Evolutionary conservation across 2,888 invertebrate genomes (phyloP), one percentile per base, ranked within the genome.

Genomic region (Aphelenchoides bicaudatus): DNA sequence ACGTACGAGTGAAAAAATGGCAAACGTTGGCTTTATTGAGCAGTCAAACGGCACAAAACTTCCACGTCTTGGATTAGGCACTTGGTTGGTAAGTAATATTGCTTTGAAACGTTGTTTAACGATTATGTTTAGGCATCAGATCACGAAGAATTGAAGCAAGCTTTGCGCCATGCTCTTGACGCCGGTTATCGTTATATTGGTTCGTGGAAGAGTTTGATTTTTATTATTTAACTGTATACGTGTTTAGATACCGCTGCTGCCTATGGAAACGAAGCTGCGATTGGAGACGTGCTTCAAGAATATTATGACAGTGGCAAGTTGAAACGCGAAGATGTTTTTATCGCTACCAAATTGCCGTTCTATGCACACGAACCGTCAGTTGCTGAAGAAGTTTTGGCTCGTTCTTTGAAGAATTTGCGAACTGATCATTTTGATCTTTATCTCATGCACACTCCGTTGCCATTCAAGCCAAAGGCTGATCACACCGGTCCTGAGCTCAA

Each of bases 221-320:
- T n/a, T n/a, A 10, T 34, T 34, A 34, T 34, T 34, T 10, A 34
- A 34, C 10, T n/a, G 34, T n/a, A n/a, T n/a, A n/a, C n/a, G n/a
- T n/a, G n/a, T n/a, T n/a, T n/a, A n/a, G n/a, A 89, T 81, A 88
- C 88, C 6, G 65, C 50, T 86, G 21, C 30, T 4, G n/a, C 86
- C 1, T 89, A 89, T 79, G 82, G 83, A 38, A 90, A 90, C 80
- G 89, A 90, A 80, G 78, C 79, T 52, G 84, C 85, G 53, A 85
- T 90, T 65, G 87, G 86, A 16, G 78, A 82, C 37, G 69, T 70
- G 10, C 48, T 65, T 16, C 47, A 64, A 38, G 65, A 65, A 52
- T 65, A 65, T 52, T 53, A 48, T 23, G 56, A 56, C 23, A 47
- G 56, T 34, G 78, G 74, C 25, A 71, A 72, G 29, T 80, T 89